Evolutionary conservation across 2,113 vertebrate species (phyloP), one percentile per base, ranked within the genome.

Genomic region (Leptocoma aspasia): DNA sequence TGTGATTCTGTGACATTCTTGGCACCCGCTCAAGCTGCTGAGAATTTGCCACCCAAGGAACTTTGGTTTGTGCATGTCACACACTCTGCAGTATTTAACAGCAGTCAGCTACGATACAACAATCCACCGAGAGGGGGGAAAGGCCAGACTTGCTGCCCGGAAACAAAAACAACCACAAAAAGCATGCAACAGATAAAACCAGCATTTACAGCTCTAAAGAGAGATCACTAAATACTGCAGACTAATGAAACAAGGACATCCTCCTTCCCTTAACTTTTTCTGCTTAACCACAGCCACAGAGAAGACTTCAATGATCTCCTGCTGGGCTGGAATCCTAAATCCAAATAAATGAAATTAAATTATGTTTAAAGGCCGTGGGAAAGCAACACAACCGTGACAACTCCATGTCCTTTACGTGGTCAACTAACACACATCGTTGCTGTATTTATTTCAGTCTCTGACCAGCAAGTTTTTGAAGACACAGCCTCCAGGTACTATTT

Each of bases 41-140:
- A 93, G 94, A 97, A 93, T 56, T 37, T 9, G 7, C 37, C 82
- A 87, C 82, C 94, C 94, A 73, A 79, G 61, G 95, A 97, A 95
- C 75, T 93, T 75, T 79, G 95, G 79, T 70, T 59, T 88, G 89
- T 94, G 53, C 45, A 24, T 22, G 86, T 82, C 90, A 89, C 89
- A 91, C 56, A 52, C 75, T 57, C 73, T 35, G n/a, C 71, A 93
- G 63, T 50, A 82, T 84, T 79, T 94, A 82, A 81, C 66, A 79
- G 61, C 90, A 84, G 69, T 24, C 31, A 33, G 80, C 71, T 39
- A 64, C 1, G 49, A 77, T 27, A 76, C 83, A 89, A 86, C 68
- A 63, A 69, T 15, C 89, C 31, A 26, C 13, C 0, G 4, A 24
- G 30, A 30, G 5, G 1, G 5, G 5, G 1, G 9, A 19, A 50